A percentile compares a stretch with the other conserved stretches of the same genome.
Evolutionary conservation across 1,140 invertebrate species (phyloP).

Genomic region (Spodoptera frugiperda): DNA sequence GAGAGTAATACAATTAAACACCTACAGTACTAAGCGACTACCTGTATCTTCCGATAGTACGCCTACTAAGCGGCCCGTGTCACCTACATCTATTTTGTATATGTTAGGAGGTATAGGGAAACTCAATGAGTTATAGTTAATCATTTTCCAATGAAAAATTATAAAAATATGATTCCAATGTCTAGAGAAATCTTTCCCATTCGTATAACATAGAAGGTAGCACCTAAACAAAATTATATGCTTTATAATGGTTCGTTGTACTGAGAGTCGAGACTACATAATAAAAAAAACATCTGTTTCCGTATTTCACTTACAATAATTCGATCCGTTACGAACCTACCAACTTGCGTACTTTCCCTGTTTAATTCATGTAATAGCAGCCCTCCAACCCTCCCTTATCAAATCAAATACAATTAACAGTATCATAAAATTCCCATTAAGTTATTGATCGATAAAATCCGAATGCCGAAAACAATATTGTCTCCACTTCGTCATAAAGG

Average conservation of each 20-base stretch:
- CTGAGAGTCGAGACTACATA: too few species aligned
- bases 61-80: background rate
- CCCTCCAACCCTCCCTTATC: constrained; percentile 11
- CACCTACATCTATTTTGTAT: background rate
- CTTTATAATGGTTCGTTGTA: too few species aligned
- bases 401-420: constrained; percentile 37
- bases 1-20: constrained; percentile 77
- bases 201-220: too few species aligned
- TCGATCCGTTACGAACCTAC: background rate
- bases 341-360: background rate
- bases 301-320: too few species aligned
- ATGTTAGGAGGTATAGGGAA: background rate
- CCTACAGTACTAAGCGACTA: constrained; percentile 30
- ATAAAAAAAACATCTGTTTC: too few species aligned
- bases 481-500: constrained; percentile 18
- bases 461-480: constrained; percentile 28
- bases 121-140: too few species aligned
- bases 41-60: constrained; percentile 23
- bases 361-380: background rate
- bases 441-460: constrained; percentile 32
- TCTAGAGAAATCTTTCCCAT: too few species aligned
- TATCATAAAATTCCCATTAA: constrained; percentile 45
- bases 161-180: too few species aligned
- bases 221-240: too few species aligned
- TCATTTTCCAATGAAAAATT: too few species aligned